These are phyloP conservation scores for Tachina lurida DNA, from an alignment of 2,888 invertebrate species.

Conservation along the genomic window DNA sequence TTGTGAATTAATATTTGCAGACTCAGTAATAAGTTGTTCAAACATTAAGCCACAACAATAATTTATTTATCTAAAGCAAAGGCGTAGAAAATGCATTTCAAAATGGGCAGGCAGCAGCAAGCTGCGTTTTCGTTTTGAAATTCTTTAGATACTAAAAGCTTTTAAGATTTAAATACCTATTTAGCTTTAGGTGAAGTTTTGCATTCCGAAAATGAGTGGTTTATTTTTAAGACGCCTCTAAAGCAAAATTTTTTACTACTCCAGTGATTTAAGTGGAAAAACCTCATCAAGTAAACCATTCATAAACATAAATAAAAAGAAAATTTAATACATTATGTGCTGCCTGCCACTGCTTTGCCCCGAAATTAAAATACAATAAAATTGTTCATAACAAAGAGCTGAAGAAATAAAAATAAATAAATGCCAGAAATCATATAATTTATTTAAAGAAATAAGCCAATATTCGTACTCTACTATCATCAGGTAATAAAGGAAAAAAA, in stretches of 20 bases:
- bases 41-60: slow-evolving; percentile 8
- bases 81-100: neutral
- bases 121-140: no score
- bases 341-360: slow-evolving; percentile 7
- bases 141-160: no score
- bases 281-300: neutral
- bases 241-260: neutral
- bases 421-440: slow-evolving; percentile 42
- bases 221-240: neutral
- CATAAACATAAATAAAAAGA: slow-evolving; percentile 1
- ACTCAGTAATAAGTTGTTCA: slow-evolving; percentile 25
- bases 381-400: neutral
- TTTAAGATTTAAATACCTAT: no score
- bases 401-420: neutral
- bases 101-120: no score
- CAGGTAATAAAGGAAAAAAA: slow-evolving; percentile 17
- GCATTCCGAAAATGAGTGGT: no score
- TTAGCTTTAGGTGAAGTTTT: no score
- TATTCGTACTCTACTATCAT: slow-evolving; percentile 1
- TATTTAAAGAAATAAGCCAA: slow-evolving; percentile 32
- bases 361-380: slow-evolving; percentile 33
- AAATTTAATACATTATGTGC: neutral
- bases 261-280: neutral
- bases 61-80: neutral
- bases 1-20: slow-evolving; percentile 16